These are phyloP conservation scores for Cataglyphis rosenhaueri DNA, from an alignment of 2,888 invertebrate species.

Conservation along the genomic window DNA sequence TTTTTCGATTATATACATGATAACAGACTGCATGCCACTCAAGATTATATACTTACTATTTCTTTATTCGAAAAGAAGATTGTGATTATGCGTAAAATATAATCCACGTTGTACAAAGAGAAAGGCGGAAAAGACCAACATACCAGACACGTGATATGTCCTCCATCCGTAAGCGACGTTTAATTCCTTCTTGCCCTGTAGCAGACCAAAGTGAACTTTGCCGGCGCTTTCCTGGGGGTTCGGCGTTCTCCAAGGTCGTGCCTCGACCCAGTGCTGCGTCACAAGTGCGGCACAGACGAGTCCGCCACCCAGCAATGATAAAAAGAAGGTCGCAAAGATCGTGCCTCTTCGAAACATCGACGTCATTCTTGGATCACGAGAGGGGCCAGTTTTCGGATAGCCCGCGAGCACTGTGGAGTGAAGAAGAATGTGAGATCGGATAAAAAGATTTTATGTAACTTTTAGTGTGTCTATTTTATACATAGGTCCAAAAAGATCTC, in stretches of 20 bases:
- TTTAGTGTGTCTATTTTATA: not conserved
- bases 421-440: conserved; percentile 8
- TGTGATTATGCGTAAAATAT: not conserved
- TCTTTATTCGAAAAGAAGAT: not conserved
- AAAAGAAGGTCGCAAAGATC: conserved; percentile 93
- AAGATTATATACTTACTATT: conserved; percentile 24
- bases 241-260: conserved; percentile 89
- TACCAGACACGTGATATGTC: conserved; percentile 91
- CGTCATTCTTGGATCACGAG: conserved; percentile 81
- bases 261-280: conserved; percentile 94
- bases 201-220: conserved; percentile 93
- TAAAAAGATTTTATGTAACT: not conserved
- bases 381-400: conserved; percentile 71
- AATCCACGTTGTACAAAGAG: conserved; percentile 16
- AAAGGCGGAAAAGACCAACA: conserved; percentile 77
- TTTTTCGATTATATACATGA: conserved; percentile 16
- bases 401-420: conserved; percentile 66
- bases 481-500: not conserved
- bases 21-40: not conserved
- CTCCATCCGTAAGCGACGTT: conserved; percentile 94
- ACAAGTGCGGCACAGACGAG: conserved; percentile 93
- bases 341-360: conserved; percentile 90
- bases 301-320: conserved; percentile 92
- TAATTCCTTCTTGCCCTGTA: conserved; percentile 93
- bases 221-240: conserved; percentile 91